Percentiles rank a stretch among this genome's conserved stretches.
Conservation (phyloP, 1,140 invertebrate genomes). For the Drosophila parabipectinata region DNA sequence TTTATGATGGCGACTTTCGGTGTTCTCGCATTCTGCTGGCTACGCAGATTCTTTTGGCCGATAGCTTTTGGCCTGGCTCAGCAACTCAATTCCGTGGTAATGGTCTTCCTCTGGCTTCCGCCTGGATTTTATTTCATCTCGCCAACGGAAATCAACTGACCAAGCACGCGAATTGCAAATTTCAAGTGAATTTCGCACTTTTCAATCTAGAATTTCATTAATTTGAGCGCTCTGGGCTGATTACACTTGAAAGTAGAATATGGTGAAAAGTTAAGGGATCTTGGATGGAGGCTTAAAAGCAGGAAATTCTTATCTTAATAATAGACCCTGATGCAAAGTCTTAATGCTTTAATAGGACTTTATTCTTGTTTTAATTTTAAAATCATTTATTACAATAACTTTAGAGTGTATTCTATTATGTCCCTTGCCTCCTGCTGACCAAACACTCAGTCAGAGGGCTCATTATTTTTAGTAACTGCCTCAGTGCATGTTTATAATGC, state of each 20-base stretch:
- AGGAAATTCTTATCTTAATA: too few relatives aligned
- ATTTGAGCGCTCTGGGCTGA: slow-evolving; percentile 25
- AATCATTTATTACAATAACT: background rate
- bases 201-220: slow-evolving; percentile 59
- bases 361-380: too few relatives aligned
- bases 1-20: slow-evolving; percentile 67
- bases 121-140: slow-evolving; percentile 20
- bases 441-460: slow-evolving; percentile 37
- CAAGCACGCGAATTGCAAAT: slow-evolving; percentile 27
- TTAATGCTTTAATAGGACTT: too few relatives aligned
- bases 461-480: slow-evolving; percentile 52
- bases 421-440: slow-evolving; percentile 31
- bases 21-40: slow-evolving; percentile 55
- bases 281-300: too few relatives aligned
- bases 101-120: slow-evolving; percentile 3
- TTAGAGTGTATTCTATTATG: background rate
- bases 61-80: slow-evolving; percentile 52
- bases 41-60: slow-evolving; percentile 57
- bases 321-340: too few relatives aligned
- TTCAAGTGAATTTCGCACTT: slow-evolving; percentile 33
- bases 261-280: too few relatives aligned
- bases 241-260: background rate
- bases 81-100: slow-evolving; percentile 39
- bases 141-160: slow-evolving; percentile 38
- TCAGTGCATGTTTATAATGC: slow-evolving; percentile 55